Base-by-base conservation (phyloP, 2,113 vertebrate species). In the Nipponia nippon region DNA sequence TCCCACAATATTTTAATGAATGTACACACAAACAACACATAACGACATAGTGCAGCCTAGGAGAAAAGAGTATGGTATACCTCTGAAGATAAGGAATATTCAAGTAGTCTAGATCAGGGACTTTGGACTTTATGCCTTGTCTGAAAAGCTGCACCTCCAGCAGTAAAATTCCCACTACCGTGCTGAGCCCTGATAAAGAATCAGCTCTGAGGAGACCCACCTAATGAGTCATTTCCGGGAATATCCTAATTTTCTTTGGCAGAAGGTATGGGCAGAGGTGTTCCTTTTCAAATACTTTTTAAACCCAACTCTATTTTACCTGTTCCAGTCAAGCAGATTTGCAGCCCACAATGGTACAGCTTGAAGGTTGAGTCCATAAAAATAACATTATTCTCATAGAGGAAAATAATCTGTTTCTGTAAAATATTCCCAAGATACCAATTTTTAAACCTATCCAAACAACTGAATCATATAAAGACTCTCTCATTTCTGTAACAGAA, bases 211-310 rank as follows among this genome's bases (percentile, higher is more conserved):
- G 89, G 58, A 89, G 84, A 87, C 25, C 55, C 73, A 94, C 77
- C 75, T 96, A 84, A 87, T 93, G 93, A 96, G 81, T 96, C 47
- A 96, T 59, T 94, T 97, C 91, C 30, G 10, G 82, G 47, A 95
- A 94, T 73, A 94, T 66, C 78, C 70, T 87, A 2, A 44, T 89
- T 90, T 91, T 67, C 66, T 89, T 65, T 59, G 49, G 46, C 42
- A 93, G 90, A 90, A 89, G 50, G 25, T 73, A 47, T 1, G 13
- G n/a, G 58, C 59, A 95, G 53, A 90, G 23, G 38, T 61, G 27
- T 17, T 91, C 20, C 49, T 85, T 77, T 42, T 36, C 71, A 86
- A 71, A 82, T 26, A 40, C 16, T 82, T 83, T 34, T 46, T 18
- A 82, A 92, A 38, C 32, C 25, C 46, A 83, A 44, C 3, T 40